phyloP scores from a whole-genome alignment of 2,888 invertebrate genomes.

The Geotrupes spiniger region DNA sequence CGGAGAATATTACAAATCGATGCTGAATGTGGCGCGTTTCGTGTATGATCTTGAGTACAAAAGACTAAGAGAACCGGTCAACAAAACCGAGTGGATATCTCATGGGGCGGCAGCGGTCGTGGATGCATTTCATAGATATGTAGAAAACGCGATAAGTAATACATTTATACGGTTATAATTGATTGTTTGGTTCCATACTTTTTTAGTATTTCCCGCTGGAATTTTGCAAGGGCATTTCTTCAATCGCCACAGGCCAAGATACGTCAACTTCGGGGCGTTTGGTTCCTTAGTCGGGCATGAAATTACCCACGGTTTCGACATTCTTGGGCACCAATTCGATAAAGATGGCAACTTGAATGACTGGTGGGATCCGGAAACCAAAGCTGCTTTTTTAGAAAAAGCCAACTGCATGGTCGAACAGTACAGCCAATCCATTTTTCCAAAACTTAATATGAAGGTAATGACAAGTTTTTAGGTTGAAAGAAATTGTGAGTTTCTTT shows the following conservation, averaged over 20 bases:
- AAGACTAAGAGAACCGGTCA: background rate
- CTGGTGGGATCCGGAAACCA: constrained; percentile 89
- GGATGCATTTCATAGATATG: background rate
- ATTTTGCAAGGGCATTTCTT: constrained; percentile 92
- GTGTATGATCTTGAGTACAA: background rate
- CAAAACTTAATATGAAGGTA: constrained; percentile 70
- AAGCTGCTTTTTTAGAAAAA: constrained; percentile 76
- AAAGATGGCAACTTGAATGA: constrained; percentile 86
- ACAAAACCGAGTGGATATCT: constrained; percentile 2
- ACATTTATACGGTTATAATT: too few relatives aligned
- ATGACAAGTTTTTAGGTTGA: background rate
- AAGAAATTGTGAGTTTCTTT: background rate
- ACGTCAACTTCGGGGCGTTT: constrained; percentile 90
- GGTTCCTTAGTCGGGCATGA: constrained; percentile 91
- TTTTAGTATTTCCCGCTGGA: constrained; percentile 87
- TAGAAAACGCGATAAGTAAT: background rate
- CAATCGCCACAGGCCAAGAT: constrained; percentile 80
- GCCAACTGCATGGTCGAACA: constrained; percentile 91
- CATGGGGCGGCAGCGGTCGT: background rate
- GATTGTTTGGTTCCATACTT: too few relatives aligned
- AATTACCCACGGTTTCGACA: constrained; percentile 88
- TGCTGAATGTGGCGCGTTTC: background rate
- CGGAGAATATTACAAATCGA: background rate
- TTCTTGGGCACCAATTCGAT: constrained; percentile 90
- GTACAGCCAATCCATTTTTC: constrained; percentile 86